Percentiles rank a stretch among this genome's conserved stretches.
phyloP scores from a whole-genome alignment of 2,113 vertebrate genomes.

The Lates calcarifer region DNA sequence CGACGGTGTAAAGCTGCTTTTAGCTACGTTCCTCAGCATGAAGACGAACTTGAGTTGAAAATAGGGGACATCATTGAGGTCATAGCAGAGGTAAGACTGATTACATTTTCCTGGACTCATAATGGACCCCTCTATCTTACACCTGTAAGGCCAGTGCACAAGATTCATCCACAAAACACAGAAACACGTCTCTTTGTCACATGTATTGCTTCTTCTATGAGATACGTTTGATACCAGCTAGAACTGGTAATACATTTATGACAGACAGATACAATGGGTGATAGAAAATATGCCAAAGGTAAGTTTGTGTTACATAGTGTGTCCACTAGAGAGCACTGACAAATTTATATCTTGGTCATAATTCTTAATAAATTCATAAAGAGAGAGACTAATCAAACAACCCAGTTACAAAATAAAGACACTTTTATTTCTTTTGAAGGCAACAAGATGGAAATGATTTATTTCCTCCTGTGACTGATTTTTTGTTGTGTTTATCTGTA shows the following conservation, averaged over 20 bases:
- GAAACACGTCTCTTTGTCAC: no score
- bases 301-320: background rate
- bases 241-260: background rate
- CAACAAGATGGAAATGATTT: no score
- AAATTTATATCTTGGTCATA: background rate
- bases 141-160: background rate
- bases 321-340: background rate
- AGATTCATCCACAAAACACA: background rate
- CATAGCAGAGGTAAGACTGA: constrained; percentile 89
- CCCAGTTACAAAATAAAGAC: no score
- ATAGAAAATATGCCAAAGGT: no score
- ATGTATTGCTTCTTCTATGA: background rate
- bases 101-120: background rate
- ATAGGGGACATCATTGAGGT: constrained; percentile 97
- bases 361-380: no score
- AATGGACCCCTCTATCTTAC: background rate
- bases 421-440: no score
- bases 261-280: no score
- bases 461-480: no score
- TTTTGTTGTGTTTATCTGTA: accelerated
- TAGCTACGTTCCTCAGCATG: constrained; percentile 97
- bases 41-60: constrained; percentile 96
- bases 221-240: background rate
- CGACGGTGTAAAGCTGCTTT: constrained; percentile 96
- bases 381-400: no score